phyloP scores from a whole-genome alignment of 1,140 invertebrate species.

The Drosophila bipectinata region DNA sequence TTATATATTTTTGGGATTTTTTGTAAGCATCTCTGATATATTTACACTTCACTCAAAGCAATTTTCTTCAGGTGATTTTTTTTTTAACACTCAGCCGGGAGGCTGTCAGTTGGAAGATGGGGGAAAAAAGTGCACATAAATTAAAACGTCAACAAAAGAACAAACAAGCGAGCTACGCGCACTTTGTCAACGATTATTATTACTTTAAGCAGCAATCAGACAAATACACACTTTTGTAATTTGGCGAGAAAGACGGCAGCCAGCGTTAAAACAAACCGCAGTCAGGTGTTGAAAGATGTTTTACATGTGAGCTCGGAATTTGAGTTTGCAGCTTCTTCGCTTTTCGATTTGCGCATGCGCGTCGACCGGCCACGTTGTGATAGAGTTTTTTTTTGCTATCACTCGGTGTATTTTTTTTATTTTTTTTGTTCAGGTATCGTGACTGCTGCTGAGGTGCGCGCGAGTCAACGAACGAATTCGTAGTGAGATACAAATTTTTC shows the following conservation, averaged over 20 bases:
- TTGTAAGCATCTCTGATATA: slow-evolving; percentile 12
- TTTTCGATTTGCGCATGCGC: slow-evolving; percentile 65
- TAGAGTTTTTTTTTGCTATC: slow-evolving; percentile 7
- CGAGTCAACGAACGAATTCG: slow-evolving; percentile 82
- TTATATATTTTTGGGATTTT: slow-evolving; percentile 26
- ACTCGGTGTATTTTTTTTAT: slow-evolving; percentile 6
- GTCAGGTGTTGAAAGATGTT: slow-evolving; percentile 25
- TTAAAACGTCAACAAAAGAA: slow-evolving; percentile 64
- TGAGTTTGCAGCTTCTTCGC: slow-evolving; percentile 29
- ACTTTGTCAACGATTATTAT: slow-evolving; percentile 53
- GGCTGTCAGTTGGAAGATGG: slow-evolving; percentile 34
- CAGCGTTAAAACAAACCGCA: slow-evolving; percentile 1
- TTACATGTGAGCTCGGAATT: slow-evolving; percentile 17
- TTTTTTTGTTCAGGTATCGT: slow-evolving; percentile 1
- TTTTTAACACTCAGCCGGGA: slow-evolving; percentile 37
- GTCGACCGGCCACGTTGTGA: slow-evolving; percentile 48
- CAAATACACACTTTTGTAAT: slow-evolving; percentile 45
- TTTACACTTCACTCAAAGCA: slow-evolving; percentile 47
- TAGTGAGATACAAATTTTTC: slow-evolving; percentile 60
- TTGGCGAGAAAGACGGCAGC: slow-evolving; percentile 26
- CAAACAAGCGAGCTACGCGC: slow-evolving; percentile 51
- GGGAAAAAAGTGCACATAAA: slow-evolving; percentile 55
- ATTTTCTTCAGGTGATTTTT: slow-evolving; percentile 30
- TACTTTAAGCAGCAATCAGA: slow-evolving; percentile 41
- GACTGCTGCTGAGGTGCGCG: slow-evolving; percentile 47